Conservation (phyloP, 1,140 invertebrate species). For the Monomorium pharaonis region DNA sequence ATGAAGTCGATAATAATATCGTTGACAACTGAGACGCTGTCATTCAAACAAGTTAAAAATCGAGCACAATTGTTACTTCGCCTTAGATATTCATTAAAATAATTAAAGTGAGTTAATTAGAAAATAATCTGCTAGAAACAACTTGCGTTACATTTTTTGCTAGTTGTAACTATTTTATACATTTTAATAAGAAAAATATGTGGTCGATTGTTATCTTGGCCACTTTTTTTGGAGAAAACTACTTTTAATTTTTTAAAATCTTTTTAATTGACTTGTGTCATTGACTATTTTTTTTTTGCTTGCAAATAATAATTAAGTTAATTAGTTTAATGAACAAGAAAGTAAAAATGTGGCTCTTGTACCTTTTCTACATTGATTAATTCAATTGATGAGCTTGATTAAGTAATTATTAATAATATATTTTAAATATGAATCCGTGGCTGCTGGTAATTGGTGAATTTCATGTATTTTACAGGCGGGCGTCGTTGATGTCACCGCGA, state of each 20-base stretch:
- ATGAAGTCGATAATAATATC: neutral
- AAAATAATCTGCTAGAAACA: neutral
- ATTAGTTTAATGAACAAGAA: too few relatives aligned
- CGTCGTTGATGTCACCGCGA: slow-evolving; percentile 98
- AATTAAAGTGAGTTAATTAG: neutral
- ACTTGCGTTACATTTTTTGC: neutral
- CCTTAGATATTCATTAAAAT: neutral
- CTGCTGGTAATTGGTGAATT: neutral
- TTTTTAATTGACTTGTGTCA: too few relatives aligned
- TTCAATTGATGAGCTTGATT: too few relatives aligned
- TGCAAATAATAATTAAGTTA: too few relatives aligned
- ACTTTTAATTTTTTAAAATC: too few relatives aligned
- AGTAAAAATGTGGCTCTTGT: too few relatives aligned
- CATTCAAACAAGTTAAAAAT: neutral
- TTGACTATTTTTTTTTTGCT: too few relatives aligned
- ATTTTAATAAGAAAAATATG: too few relatives aligned
- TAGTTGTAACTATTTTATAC: neutral
- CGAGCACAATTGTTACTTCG: neutral
- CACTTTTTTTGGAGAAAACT: too few relatives aligned
- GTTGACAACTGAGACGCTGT: neutral
- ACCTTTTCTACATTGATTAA: too few relatives aligned
- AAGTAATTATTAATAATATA: too few relatives aligned
- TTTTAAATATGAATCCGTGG: neutral
- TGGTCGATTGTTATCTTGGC: too few relatives aligned
- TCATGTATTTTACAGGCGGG: slow-evolving; percentile 88